Evolutionary conservation across 2,113 vertebrate genomes (phyloP).

Genomic region (Amazona guildingii): DNA sequence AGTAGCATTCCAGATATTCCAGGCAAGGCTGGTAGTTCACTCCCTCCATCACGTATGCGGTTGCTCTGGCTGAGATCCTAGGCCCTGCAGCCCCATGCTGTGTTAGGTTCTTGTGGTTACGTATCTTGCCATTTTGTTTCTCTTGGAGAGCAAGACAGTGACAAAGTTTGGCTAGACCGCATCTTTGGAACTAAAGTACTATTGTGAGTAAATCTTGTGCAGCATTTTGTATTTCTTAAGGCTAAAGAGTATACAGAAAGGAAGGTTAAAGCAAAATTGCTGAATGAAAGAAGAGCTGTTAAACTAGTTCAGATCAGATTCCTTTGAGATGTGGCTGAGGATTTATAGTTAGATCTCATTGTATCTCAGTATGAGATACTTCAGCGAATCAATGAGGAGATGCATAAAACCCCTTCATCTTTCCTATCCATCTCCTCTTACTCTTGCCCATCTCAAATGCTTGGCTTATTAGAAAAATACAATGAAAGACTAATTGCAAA

Average conservation of each 20-base stretch:
- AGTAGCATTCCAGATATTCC: not conserved
- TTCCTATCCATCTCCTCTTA: not conserved
- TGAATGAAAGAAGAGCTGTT: not conserved
- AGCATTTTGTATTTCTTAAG: not conserved
- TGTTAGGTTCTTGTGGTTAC: not conserved
- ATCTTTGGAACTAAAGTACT: not conserved
- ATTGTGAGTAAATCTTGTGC: not conserved
- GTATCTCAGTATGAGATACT: not conserved
- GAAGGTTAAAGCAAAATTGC: not conserved
- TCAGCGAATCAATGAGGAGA: not conserved
- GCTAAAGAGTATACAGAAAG: not conserved
- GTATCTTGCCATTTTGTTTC: not conserved
- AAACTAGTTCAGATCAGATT: not conserved
- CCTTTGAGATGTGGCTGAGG: not conserved
- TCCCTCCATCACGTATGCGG: not conserved
- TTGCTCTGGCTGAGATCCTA: not conserved
- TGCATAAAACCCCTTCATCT: not conserved
- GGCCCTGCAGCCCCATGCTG: not conserved
- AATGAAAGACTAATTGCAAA: constrained; percentile 54
- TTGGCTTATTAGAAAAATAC: constrained; percentile 43
- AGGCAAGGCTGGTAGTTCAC: not conserved
- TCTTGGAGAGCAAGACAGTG: not conserved
- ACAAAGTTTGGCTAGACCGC: not conserved
- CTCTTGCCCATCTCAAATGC: not conserved
- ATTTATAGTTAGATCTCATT: not conserved